A percentile compares a stretch with the other conserved stretches of the same genome.
Conservation (phyloP, 1,140 invertebrate species). For the Drosophila parabipectinata region DNA sequence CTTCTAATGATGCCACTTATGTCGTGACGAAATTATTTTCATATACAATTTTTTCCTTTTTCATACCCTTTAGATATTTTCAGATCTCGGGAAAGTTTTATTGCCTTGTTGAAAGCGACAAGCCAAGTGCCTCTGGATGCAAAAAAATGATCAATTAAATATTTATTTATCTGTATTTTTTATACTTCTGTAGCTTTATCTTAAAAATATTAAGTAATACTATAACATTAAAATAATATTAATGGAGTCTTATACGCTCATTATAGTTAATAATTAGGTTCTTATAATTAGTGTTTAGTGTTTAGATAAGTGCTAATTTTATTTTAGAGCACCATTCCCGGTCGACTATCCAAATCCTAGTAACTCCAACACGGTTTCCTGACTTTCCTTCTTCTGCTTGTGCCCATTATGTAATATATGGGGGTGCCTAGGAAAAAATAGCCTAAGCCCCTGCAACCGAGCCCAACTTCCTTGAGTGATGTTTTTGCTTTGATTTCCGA, state of each 20-base stretch:
- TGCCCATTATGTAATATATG: conserved; percentile 37
- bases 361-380: conserved; percentile 19
- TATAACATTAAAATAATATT: too few species aligned
- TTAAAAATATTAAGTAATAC: too few species aligned
- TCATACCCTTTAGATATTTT: conserved; percentile 42
- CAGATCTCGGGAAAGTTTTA: not conserved
- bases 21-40: conserved; percentile 82
- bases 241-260: not conserved
- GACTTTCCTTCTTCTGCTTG: conserved; percentile 20
- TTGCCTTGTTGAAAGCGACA: too few species aligned
- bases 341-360: not conserved
- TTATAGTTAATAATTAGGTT: not conserved
- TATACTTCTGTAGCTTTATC: too few species aligned
- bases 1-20: conserved; percentile 81
- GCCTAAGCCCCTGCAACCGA: conserved; percentile 9
- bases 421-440: conserved; percentile 31
- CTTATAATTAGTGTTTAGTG: not conserved
- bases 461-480: conserved; percentile 16
- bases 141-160: too few species aligned
- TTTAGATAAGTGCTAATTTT: not conserved
- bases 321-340: not conserved
- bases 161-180: too few species aligned
- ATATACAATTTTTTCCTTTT: conserved; percentile 56
- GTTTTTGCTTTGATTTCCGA: conserved; percentile 37
- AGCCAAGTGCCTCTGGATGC: too few species aligned